These are phyloP conservation scores for Beroe ovata DNA, from an alignment of 37 sponge, comb jelly and placozoan genomes.

Conservation along the genomic window DNA sequence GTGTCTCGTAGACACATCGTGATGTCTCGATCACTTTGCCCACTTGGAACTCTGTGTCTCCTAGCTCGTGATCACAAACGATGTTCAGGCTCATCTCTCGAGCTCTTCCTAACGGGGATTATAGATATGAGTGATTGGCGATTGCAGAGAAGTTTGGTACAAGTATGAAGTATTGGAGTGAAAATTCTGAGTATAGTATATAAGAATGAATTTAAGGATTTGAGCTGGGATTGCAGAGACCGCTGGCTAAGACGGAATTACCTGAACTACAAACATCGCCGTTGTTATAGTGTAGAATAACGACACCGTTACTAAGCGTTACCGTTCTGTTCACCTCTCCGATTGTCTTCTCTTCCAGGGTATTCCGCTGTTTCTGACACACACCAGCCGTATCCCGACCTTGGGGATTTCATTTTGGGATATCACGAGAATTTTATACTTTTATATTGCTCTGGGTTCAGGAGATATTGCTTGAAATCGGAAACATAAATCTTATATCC, in stretches of 20 bases:
- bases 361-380: neutral
- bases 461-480: too few relatives aligned
- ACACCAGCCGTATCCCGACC: neutral
- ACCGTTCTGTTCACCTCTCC: conserved; percentile 32
- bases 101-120: too few relatives aligned
- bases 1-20: conserved; percentile 41
- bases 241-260: too few relatives aligned
- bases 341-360: neutral
- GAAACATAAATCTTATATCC: too few relatives aligned
- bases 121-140: too few relatives aligned
- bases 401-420: neutral
- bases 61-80: conserved; percentile 21
- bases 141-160: too few relatives aligned
- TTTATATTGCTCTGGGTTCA: too few relatives aligned
- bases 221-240: too few relatives aligned
- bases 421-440: too few relatives aligned
- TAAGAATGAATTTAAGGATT: too few relatives aligned
- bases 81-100: neutral
- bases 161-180: too few relatives aligned
- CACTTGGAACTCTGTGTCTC: conserved; percentile 2
- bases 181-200: too few relatives aligned
- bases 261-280: conserved; percentile 38
- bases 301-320: conserved; percentile 25
- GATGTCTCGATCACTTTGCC: neutral
- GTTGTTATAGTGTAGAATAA: neutral